Evolutionary conservation across 1,140 invertebrate genomes (phyloP).

Genomic region (Panagrolaimus sp.): DNA sequence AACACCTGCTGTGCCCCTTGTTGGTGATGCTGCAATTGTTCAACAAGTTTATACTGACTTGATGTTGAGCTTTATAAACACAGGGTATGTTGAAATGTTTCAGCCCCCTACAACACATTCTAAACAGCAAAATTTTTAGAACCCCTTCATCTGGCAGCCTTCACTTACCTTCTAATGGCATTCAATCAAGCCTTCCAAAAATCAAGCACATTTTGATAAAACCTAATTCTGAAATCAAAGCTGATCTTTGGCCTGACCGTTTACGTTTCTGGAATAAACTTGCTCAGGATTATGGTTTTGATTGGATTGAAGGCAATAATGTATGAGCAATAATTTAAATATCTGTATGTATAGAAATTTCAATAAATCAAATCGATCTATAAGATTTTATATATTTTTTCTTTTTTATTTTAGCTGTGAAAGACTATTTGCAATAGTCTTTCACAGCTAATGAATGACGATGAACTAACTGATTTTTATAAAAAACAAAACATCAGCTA

Average conservation of each 20-base stretch:
- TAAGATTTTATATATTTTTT: too few species aligned
- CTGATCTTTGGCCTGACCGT: not conserved
- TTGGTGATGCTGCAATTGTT: not conserved
- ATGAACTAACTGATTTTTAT: too few species aligned
- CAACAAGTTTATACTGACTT: not conserved
- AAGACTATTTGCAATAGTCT: too few species aligned
- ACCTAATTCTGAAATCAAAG: too few species aligned
- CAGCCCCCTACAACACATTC: too few species aligned
- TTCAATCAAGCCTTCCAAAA: not conserved
- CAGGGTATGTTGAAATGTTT: too few species aligned
- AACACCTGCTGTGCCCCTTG: not conserved
- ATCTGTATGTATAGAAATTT: too few species aligned
- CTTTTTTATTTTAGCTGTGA: too few species aligned
- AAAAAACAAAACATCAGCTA: too few species aligned
- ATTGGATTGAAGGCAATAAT: not conserved
- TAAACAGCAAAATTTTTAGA: not conserved
- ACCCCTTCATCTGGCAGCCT: not conserved
- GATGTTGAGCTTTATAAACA: not conserved
- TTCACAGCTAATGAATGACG: too few species aligned
- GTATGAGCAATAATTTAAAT: too few species aligned
- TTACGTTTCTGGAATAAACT: not conserved
- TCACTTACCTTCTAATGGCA: slow-evolving; percentile 60
- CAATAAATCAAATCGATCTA: too few species aligned
- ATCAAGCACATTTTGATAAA: not conserved
- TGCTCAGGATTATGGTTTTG: not conserved